Evolutionary conservation across 2,797 vertebrate species (phyloP), one percentile per base, ranked within the genome.

Genomic region (Chaetodon trifasciatus): DNA sequence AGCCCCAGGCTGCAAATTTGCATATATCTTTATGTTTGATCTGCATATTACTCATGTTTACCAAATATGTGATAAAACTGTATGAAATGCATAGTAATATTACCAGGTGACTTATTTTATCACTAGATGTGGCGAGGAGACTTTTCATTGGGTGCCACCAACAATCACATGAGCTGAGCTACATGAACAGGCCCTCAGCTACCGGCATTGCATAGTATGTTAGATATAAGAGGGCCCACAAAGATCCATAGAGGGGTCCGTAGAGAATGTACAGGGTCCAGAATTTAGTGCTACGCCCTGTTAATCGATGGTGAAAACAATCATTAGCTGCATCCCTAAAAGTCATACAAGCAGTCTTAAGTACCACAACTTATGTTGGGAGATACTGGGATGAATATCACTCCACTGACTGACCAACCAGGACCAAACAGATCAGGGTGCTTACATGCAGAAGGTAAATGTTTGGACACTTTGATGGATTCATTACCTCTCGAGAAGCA

Each of bases 391-490:
- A 11, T 8, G 60, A 39, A 40, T 44, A 9, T 44, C 42, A 44
- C 42, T 4, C 13, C 23, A 28, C 35, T 52, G 23, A 24, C 6
- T 21, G 11, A 47, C 12, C 13, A 46, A 8, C 23, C 56, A 6
- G 50, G 13, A 44, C 24, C 23, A 65, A 74, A 70, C 12, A 39
- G 16, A 53, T 24, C n/a, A 63, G 39, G 53, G 55, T 17, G 52
- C n/a, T 53, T 60, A 42, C 39, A 44, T 32, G 40, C 35, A 58
- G 17, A 63, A 17, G 37, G 46, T 42, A 64, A 50, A 57, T 23
- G 11, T 9, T 49, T 57, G 40, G 37, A 64, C 19, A 52, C 46
- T 58, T 63, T 69, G 32, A 60, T 55, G 40, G 60, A 69, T 66
- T 64, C 47, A 40, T n/a, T 47, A 32, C 53, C 37, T 68, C 37